phyloP scores from a whole-genome alignment of 1,140 invertebrate genomes.

The Amphibalanus amphitrite region DNA sequence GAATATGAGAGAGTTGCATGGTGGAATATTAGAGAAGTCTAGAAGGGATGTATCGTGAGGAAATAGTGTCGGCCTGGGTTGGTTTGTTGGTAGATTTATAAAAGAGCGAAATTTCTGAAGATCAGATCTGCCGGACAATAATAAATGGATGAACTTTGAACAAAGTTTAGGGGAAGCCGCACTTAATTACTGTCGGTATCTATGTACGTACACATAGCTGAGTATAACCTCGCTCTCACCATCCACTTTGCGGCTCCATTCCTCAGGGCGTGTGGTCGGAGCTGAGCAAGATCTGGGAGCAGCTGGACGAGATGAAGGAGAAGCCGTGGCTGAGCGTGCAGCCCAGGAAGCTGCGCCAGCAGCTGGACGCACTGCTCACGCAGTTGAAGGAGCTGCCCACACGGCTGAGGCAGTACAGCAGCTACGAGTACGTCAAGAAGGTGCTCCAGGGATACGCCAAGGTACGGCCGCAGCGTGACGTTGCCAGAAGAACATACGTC shows the following conservation, averaged over 20 bases:
- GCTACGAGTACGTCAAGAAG: conserved; percentile 93
- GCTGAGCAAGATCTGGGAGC: conserved; percentile 84
- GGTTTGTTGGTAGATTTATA: conserved; percentile 84
- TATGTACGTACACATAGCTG: conserved; percentile 91
- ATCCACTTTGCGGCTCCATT: conserved; percentile 25
- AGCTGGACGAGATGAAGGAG: conserved; percentile 94
- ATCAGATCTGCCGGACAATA: too few relatives aligned
- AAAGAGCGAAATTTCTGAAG: too few relatives aligned
- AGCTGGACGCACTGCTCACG: conserved; percentile 83
- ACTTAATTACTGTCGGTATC: conserved; percentile 92
- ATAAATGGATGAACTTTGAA: conserved; percentile 89
- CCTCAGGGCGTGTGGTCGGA: conserved; percentile 78
- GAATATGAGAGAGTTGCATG: conserved; percentile 99
- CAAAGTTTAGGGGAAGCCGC: conserved; percentile 92
- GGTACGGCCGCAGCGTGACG: conserved; percentile 18
- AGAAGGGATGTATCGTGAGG: conserved; percentile 90
- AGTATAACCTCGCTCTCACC: too few relatives aligned
- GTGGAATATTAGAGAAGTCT: conserved; percentile 85
- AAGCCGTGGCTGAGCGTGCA: conserved; percentile 97
- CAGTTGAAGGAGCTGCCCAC: conserved; percentile 90
- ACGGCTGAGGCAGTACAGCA: conserved; percentile 86
- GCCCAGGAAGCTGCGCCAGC: conserved; percentile 84
- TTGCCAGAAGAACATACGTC: too few relatives aligned
- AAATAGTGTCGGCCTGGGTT: conserved; percentile 98
- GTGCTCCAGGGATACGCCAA: conserved; percentile 89